phyloP scores from a whole-genome alignment of 2,113 vertebrate species.

The Tauraco erythrolophus region DNA sequence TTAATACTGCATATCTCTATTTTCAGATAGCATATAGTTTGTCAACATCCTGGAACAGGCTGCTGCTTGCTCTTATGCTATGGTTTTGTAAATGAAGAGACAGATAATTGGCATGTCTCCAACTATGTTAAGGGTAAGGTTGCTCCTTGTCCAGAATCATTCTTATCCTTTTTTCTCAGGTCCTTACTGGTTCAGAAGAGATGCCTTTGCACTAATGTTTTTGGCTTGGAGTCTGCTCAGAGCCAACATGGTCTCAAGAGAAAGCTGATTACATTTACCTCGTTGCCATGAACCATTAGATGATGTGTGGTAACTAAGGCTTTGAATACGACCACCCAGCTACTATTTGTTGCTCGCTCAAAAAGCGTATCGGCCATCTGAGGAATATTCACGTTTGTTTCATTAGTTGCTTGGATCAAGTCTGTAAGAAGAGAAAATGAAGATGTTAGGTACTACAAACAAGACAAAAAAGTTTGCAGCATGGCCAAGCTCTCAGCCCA shows the following conservation, averaged over 20 bases:
- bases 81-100: neutral
- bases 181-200: neutral
- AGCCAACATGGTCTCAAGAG: accelerated
- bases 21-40: neutral
- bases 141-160: neutral
- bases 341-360: constrained; percentile 95
- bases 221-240: neutral
- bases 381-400: constrained; percentile 98
- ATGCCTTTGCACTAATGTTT: neutral
- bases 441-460: neutral
- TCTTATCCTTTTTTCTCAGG: neutral
- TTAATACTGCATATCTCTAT: neutral
- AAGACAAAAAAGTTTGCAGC: neutral
- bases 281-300: constrained; percentile 98
- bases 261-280: constrained; percentile 78
- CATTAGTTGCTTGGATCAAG: constrained; percentile 98
- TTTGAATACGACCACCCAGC: constrained; percentile 99
- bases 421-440: constrained; percentile 75
- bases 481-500: neutral
- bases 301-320: constrained; percentile 98
- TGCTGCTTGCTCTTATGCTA: neutral
- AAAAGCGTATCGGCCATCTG: constrained; percentile 98
- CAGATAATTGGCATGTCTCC: neutral
- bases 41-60: neutral
- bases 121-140: neutral